Base-by-base conservation (phyloP, 2,797 vertebrate genomes). In the Pangasius larnaudii region DNA sequence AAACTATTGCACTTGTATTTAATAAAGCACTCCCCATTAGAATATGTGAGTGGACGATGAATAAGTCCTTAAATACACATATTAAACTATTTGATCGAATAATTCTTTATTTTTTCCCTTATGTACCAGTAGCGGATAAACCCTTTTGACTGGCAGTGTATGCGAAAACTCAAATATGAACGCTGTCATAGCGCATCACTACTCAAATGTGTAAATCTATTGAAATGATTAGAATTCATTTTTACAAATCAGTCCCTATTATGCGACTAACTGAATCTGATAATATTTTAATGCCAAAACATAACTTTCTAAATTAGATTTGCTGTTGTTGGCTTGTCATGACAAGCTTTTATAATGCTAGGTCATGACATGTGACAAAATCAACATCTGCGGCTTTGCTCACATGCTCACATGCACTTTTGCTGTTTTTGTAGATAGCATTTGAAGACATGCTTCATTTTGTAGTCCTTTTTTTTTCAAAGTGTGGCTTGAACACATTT, bases 381-480 rank as follows among this genome's bases (percentile, higher is more conserved):
- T 46, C 33, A 24, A 75, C 27, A 67, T 30, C 24, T 86, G 84
- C 58, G 65, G 87, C 75, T 85, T 85, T 81, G 56, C 85, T 84
- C 36, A 84, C 51, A 67, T 42, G 61, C 10, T 87, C 53, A 51
- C 18, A 16, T 74, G 82, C 59, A 81, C 82, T 18, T 8, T 69
- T 42, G 36, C 46, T 39, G 22, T 63, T 83, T 63, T 51, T 83
- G 7, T 84, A 67, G 81, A 67, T 67, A 51, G n/a, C n/a, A 67
- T 84, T 30, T 67, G n/a, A 67, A 67, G 42, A 67, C 81, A 49
- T 65, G 39, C 67, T 1, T 22, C n/a, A 1, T 59, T 27, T 3
- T 0, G 1, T 22, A 39, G 33, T 42, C 58, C 30, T 79, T 56
- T 11, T n/a, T 79, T 58, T 80, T 24, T 5, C 5, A 27, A 33